Evolutionary conservation across 2,888 invertebrate species (phyloP).

Genomic region (Catocala fraxini): DNA sequence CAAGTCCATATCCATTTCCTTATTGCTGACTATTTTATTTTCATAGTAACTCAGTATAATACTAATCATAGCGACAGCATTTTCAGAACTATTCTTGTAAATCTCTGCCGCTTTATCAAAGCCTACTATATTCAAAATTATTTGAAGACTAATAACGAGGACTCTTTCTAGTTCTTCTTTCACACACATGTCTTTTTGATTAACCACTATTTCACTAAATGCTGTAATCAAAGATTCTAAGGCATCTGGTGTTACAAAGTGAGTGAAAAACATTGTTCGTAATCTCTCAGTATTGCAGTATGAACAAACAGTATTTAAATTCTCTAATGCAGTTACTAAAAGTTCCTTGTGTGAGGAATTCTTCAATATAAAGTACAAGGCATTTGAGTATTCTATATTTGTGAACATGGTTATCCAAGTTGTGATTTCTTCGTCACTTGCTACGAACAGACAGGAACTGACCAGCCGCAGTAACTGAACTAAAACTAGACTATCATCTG

Average conservation of each 20-base stretch:
- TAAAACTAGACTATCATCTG: slow-evolving; percentile 91
- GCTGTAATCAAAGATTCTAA: slow-evolving; percentile 68
- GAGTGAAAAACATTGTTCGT: slow-evolving; percentile 67
- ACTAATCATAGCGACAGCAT: slow-evolving; percentile 64
- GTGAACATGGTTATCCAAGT: slow-evolving; percentile 82
- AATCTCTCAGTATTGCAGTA: slow-evolving; percentile 70
- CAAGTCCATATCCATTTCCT: slow-evolving; percentile 75
- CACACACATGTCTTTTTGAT: slow-evolving; percentile 63
- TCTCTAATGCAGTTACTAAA: slow-evolving; percentile 87
- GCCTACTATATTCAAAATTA: slow-evolving; percentile 70
- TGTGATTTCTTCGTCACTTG: slow-evolving; percentile 74
- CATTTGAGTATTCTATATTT: slow-evolving; percentile 83
- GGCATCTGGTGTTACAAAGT: slow-evolving; percentile 71
- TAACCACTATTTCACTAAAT: slow-evolving; percentile 68
- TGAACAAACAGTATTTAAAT: slow-evolving; percentile 86
- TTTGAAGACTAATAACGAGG: slow-evolving; percentile 72
- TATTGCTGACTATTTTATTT: slow-evolving; percentile 68
- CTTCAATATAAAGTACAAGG: slow-evolving; percentile 90
- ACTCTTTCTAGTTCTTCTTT: slow-evolving; percentile 74
- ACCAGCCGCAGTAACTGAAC: slow-evolving; percentile 92
- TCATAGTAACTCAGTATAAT: slow-evolving; percentile 73
- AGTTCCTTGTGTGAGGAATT: slow-evolving; percentile 91
- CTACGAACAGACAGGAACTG: slow-evolving; percentile 83
- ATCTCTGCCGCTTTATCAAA: slow-evolving; percentile 73
- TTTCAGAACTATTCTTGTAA: slow-evolving; percentile 61